Evolutionary conservation across 2,888 invertebrate genomes (phyloP), one percentile per base, ranked within the genome.

Genomic region (Aporophyla lueneburgensis): DNA sequence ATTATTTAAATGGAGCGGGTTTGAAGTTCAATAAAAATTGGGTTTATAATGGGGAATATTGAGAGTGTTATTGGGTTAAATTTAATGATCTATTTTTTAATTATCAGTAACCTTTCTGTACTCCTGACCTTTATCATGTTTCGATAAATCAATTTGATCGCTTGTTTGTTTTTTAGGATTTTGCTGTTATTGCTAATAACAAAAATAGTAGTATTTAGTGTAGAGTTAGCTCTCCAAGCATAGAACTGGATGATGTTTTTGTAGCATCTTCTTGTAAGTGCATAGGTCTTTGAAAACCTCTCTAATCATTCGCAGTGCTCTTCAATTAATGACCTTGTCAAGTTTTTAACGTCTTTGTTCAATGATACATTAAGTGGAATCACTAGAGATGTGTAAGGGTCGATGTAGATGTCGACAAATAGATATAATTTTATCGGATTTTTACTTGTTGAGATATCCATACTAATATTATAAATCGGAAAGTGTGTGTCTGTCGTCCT

Each of bases 61-160:
- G 2, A 21, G 14, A 43, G 21, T 43, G 2, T 43, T 40, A 40
- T 53, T 71, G 43, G 27, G 27, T 65, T 49, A 12, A 49, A 62
- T 62, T 62, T 33, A 56, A 62, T 63, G 19, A 62, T 46, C 43
- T 10, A 16, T 56, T 54, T 74, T n/a, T 40, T 49, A 19, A n/a
- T 72, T 74, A 73, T 63, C 49, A 54, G 21, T 62, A 62, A 73
- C 24, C n/a, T 49, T 62, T 62, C 24, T 12, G 24, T 54, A 33
- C 73, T 54, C 16, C 10, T 73, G 74, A 46, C 46, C 73, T 46
- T 61, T 54, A 62, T 62, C 46, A 21, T 16, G 24, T 33, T 62
- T 21, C n/a, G 40, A 62, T 73, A 21, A 74, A 61, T 33, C 10
- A n/a, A 19, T 74, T 21, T 27, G 0, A 74, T 51, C 27, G 19